Evolutionary conservation across 53 echinoderm and acorn worm genomes (phyloP).

Genomic region (Actinopyga echinites): DNA sequence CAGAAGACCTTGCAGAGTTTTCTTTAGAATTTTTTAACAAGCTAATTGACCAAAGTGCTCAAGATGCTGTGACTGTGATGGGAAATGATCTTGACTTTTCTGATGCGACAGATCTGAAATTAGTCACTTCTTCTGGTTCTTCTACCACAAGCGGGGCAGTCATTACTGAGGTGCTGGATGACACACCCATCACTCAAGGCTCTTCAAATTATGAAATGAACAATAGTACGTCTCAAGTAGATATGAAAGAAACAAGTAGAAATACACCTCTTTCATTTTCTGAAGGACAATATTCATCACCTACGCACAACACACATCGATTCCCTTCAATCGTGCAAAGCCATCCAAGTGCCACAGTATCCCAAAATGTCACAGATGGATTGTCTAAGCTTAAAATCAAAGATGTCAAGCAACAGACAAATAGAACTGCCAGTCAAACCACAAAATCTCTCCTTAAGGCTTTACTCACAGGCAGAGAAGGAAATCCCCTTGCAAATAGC

Average conservation of each 20-base stretch:
- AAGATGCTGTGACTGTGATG: slow-evolving; percentile 50
- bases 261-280: slow-evolving; percentile 1
- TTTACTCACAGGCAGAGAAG: slow-evolving; percentile 73
- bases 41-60: slow-evolving; percentile 70
- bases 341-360: slow-evolving; percentile 13
- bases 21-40: slow-evolving; percentile 76
- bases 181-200: neutral
- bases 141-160: neutral
- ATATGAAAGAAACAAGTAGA: neutral
- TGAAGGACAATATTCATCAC: slow-evolving; percentile 42
- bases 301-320: slow-evolving; percentile 34
- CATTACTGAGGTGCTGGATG: slow-evolving; percentile 23
- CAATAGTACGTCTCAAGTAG: neutral
- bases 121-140: neutral
- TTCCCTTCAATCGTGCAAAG: slow-evolving; percentile 9
- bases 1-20: slow-evolving; percentile 89
- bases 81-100: slow-evolving; percentile 51
- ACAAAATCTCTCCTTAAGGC: slow-evolving; percentile 75
- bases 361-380: slow-evolving; percentile 79
- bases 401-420: slow-evolving; percentile 48
- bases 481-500: slow-evolving; percentile 16
- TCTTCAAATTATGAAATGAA: neutral
- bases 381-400: slow-evolving; percentile 89
- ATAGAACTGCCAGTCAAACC: neutral
- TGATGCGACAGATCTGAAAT: slow-evolving; percentile 42